Percentiles rank a stretch among this genome's conserved stretches.
Conservation (phyloP, 2,888 invertebrate genomes). For the Metacarcinus magister region DNA sequence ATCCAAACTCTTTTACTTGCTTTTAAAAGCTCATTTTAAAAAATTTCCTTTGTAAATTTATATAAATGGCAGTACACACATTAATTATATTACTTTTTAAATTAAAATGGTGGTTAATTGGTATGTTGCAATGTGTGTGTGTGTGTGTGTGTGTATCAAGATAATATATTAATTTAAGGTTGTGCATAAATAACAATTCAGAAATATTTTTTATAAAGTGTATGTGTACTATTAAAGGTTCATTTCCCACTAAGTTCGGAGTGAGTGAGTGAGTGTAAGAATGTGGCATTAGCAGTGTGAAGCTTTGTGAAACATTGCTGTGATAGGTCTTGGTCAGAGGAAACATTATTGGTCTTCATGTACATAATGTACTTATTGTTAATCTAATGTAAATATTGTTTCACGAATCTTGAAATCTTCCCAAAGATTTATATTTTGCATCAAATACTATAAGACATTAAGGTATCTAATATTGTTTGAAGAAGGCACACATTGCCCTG, state of each 20-base stretch:
- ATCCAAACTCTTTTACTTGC: not conserved
- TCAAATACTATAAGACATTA: constrained; percentile 4
- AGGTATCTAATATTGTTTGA: constrained; percentile 55
- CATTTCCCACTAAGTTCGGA: constrained; percentile 19
- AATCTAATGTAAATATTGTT: constrained; percentile 75
- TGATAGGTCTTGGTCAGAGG: constrained; percentile 79
- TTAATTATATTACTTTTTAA: not conserved
- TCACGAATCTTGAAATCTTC: constrained; percentile 61
- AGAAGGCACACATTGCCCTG: constrained; percentile 72
- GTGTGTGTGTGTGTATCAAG: constrained; percentile 31
- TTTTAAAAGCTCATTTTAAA: not conserved
- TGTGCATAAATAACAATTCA: constrained; percentile 36
- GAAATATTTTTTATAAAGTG: constrained; percentile 54
- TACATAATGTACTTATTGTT: constrained; percentile 73
- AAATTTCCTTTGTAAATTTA: not conserved
- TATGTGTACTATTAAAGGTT: constrained; percentile 59
- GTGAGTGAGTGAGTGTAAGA: not conserved
- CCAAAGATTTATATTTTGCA: constrained; percentile 63
- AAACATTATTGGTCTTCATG: constrained; percentile 52
- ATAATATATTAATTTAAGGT: not conserved
- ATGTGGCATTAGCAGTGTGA: constrained; percentile 50
- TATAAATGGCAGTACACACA: not conserved
- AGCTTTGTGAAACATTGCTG: constrained; percentile 68
- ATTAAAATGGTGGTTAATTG: not conserved
- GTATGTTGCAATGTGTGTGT: not conserved